A percentile compares a stretch with the other conserved stretches of the same genome.
phyloP scores from a whole-genome alignment of 2,113 vertebrate species.

The Mormoops blainvillei region DNA sequence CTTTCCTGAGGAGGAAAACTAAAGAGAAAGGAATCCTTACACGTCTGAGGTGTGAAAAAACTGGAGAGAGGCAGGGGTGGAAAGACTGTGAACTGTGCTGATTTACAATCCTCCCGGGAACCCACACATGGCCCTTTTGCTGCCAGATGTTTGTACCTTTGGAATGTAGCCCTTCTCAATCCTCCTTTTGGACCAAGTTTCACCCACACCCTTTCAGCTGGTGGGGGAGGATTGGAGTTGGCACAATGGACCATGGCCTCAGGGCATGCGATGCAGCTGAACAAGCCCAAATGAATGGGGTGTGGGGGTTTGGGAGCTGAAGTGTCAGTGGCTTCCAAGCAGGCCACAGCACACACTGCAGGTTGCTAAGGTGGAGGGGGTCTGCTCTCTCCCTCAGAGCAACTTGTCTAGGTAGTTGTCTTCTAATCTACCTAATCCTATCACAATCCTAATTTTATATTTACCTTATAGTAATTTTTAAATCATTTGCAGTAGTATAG shows the following conservation, averaged over 20 bases:
- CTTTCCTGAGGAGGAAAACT: neutral
- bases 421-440: neutral
- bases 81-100: rapidly evolving
- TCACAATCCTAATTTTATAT: neutral
- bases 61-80: neutral
- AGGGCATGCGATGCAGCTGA: neutral
- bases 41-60: neutral
- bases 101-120: rapidly evolving
- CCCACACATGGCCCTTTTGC: too few species aligned
- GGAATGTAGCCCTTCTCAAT: neutral
- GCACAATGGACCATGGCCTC: rapidly evolving
- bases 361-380: too few species aligned
- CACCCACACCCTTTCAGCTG: neutral
- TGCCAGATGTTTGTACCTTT: neutral
- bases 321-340: neutral
- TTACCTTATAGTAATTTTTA: neutral
- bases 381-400: neutral
- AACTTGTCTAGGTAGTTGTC: neutral
- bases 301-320: too few species aligned
- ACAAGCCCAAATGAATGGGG: neutral
- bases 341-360: neutral
- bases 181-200: neutral
- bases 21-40: neutral
- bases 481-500: neutral
- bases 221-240: neutral